Conservation (phyloP, 2,888 invertebrate genomes). For the Epirrhoe tristata region DNA sequence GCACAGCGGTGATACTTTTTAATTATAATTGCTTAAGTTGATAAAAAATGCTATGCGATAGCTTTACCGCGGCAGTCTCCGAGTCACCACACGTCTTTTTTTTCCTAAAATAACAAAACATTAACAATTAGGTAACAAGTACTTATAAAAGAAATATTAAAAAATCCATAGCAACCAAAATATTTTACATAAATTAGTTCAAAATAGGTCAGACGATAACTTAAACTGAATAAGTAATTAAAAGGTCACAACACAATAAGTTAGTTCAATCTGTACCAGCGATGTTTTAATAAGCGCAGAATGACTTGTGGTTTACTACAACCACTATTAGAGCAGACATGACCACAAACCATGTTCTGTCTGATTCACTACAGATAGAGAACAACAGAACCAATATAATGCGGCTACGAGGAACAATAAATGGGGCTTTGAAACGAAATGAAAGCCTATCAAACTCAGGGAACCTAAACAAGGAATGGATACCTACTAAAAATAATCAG, state of each 20-base stretch:
- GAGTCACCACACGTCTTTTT: too few species aligned
- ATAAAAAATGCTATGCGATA: too few species aligned
- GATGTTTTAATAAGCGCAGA: conserved; percentile 74
- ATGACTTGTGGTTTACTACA: conserved; percentile 74
- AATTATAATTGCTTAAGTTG: too few species aligned
- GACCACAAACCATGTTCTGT: conserved; percentile 61
- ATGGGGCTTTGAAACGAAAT: conserved; percentile 3
- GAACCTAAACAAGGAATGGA: neutral
- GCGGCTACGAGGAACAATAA: conserved; percentile 10
- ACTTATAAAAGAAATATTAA: neutral
- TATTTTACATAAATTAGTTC: neutral
- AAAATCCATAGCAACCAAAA: neutral
- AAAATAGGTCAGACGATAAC: conserved; percentile 3
- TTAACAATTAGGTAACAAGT: neutral
- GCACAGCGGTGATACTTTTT: too few species aligned
- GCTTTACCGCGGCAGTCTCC: too few species aligned
- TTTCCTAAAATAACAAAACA: neutral
- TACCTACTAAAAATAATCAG: neutral
- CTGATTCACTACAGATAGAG: conserved; percentile 44
- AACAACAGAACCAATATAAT: conserved; percentile 31
- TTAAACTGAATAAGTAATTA: conserved; percentile 16
- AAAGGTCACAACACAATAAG: conserved; percentile 60
- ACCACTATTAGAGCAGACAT: conserved; percentile 54
- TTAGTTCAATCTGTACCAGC: conserved; percentile 78
- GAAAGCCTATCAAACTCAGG: neutral